Evolutionary conservation across 2,797 vertebrate genomes (phyloP).

Genomic region (Hippoglossus hippoglossus): DNA sequence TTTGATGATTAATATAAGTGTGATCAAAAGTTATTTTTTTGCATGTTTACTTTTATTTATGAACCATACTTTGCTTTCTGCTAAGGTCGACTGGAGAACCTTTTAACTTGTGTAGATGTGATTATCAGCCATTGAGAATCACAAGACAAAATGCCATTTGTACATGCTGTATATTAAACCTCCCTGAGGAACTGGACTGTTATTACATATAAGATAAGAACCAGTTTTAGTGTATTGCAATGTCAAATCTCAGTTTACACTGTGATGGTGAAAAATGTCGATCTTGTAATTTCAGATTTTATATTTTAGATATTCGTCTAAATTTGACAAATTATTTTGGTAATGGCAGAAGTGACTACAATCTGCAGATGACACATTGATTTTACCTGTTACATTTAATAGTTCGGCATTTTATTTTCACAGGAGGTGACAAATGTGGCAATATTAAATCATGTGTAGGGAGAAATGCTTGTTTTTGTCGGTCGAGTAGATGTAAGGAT

Average conservation of each 20-base stretch:
- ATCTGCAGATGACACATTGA: too few relatives aligned
- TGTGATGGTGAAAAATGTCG: too few relatives aligned
- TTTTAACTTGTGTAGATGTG: not conserved
- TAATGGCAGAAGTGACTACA: too few relatives aligned
- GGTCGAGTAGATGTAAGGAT: not conserved
- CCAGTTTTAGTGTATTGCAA: too few relatives aligned
- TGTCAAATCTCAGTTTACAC: not conserved
- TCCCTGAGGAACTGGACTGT: not conserved
- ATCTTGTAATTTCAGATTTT: too few relatives aligned
- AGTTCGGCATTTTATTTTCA: too few relatives aligned
- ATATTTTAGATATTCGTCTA: too few relatives aligned
- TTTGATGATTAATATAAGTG: constrained; percentile 81
- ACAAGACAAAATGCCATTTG: not conserved
- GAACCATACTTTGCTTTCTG: accelerated
- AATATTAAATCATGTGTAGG: too few relatives aligned
- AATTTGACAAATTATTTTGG: too few relatives aligned
- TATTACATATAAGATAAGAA: not conserved
- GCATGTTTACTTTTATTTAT: constrained; percentile 1
- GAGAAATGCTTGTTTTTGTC: too few relatives aligned
- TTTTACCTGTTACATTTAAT: too few relatives aligned
- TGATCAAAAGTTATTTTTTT: not conserved
- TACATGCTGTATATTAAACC: constrained; percentile 34
- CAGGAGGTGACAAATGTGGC: too few relatives aligned
- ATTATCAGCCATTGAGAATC: not conserved
- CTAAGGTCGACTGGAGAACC: not conserved